phyloP scores from a whole-genome alignment of 2,888 invertebrate species.

The Amaurobius ferox region DNA sequence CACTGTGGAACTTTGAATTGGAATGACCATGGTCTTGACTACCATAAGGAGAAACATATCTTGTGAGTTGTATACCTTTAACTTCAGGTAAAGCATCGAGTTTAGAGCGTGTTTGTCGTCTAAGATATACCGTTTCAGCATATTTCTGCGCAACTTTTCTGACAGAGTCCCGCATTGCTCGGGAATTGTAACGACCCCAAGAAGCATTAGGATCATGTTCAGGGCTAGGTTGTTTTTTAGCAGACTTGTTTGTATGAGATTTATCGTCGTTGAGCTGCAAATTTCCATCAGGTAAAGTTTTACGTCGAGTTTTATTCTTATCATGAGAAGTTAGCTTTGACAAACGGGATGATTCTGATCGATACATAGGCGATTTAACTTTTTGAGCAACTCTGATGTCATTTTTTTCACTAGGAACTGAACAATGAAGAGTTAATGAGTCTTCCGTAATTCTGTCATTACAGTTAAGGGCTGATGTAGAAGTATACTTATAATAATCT shows the following conservation, averaged over 20 bases:
- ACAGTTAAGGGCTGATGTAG: not conserved
- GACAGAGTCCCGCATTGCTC: slow-evolving; percentile 66
- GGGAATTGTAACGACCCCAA: slow-evolving; percentile 65
- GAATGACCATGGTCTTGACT: slow-evolving; percentile 16
- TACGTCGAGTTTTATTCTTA: slow-evolving; percentile 25
- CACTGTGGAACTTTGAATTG: not conserved
- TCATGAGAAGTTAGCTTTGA: slow-evolving; percentile 20
- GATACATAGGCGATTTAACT: slow-evolving; percentile 30
- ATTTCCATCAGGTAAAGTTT: slow-evolving; percentile 51
- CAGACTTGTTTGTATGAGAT: not conserved
- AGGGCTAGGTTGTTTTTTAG: slow-evolving; percentile 17
- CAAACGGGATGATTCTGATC: slow-evolving; percentile 53
- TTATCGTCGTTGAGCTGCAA: not conserved
- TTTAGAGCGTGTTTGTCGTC: slow-evolving; percentile 28
- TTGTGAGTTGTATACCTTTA: slow-evolving; percentile 20
- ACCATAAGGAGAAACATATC: slow-evolving; percentile 23
- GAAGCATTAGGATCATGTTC: slow-evolving; percentile 70
- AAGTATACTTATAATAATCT: not conserved
- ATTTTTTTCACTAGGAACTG: not conserved
- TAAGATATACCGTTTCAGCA: slow-evolving; percentile 47
- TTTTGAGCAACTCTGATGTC: slow-evolving; percentile 1
- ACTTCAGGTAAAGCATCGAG: slow-evolving; percentile 40
- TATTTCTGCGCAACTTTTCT: slow-evolving; percentile 64
- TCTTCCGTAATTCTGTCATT: not conserved
- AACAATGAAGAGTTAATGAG: not conserved